phyloP scores from a whole-genome alignment of 2,113 vertebrate genomes.

The Diglossa brunneiventris region DNA sequence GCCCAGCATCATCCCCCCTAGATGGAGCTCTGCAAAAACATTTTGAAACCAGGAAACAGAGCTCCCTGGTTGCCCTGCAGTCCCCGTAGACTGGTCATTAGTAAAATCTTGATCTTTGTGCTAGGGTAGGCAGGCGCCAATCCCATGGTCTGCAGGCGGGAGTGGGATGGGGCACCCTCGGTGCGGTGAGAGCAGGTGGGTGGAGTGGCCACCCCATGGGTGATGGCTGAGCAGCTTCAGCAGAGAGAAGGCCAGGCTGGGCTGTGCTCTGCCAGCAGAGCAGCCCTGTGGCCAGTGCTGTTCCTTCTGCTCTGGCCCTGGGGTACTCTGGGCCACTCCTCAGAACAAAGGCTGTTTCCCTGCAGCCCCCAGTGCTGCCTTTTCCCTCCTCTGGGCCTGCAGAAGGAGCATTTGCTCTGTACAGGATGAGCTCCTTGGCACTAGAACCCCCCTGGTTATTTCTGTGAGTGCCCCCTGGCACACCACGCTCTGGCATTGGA shows the following conservation, averaged over 20 bases:
- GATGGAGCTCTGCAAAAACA: conserved; percentile 63
- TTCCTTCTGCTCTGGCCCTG: neutral
- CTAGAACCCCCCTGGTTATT: fast-evolving
- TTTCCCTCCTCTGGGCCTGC: neutral
- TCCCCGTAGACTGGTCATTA: neutral
- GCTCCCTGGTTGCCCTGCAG: neutral
- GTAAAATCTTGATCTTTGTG: neutral
- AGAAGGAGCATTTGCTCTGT: neutral
- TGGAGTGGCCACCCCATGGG: fast-evolving
- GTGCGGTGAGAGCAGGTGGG: too few species aligned
- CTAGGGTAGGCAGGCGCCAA: neutral
- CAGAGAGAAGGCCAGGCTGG: neutral
- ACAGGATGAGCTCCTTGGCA: neutral
- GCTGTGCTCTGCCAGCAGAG: neutral
- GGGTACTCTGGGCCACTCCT: neutral
- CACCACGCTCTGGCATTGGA: neutral
- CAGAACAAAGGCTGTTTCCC: neutral
- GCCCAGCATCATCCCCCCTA: conserved; percentile 42
- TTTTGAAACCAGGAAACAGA: neutral
- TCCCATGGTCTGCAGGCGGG: too few species aligned
- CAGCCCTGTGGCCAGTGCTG: neutral
- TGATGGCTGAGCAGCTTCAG: neutral
- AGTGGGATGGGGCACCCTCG: neutral
- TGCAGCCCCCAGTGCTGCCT: neutral
- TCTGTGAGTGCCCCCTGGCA: neutral